Evolutionary conservation across 2,113 vertebrate species (phyloP).

Genomic region (Craseonycteris thonglongyai): DNA sequence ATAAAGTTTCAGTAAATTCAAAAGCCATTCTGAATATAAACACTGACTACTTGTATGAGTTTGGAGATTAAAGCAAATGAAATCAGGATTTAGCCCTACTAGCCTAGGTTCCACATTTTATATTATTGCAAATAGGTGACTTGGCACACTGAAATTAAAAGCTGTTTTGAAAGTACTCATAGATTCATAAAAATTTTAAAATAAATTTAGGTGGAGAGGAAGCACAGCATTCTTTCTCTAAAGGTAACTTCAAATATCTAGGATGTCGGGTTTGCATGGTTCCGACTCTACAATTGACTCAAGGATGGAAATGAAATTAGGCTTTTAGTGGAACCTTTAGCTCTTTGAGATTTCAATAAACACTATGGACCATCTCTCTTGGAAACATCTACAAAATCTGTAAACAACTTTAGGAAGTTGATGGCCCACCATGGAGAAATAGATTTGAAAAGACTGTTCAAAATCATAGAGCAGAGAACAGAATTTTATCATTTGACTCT

Average conservation of each 20-base stretch:
- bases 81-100: background rate
- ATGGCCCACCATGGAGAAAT: background rate
- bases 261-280: background rate
- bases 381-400: background rate
- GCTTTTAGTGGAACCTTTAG: background rate
- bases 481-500: background rate
- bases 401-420: background rate
- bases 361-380: background rate
- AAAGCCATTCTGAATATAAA: conserved; percentile 6
- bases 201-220: background rate
- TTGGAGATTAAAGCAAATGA: conserved; percentile 15
- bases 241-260: background rate
- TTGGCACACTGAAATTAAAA: background rate
- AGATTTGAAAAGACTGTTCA: background rate
- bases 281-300: background rate
- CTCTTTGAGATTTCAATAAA: conserved; percentile 14
- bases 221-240: background rate
- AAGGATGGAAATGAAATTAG: background rate
- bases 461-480: background rate
- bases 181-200: conserved; percentile 15
- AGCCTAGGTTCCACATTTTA: background rate
- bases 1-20: background rate
- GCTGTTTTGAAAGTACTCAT: background rate
- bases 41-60: background rate
- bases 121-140: background rate